A percentile compares a stretch with the other conserved stretches of the same genome.
phyloP scores from a whole-genome alignment of 1,140 invertebrate genomes.

The Zaprionus tsacasi region DNA sequence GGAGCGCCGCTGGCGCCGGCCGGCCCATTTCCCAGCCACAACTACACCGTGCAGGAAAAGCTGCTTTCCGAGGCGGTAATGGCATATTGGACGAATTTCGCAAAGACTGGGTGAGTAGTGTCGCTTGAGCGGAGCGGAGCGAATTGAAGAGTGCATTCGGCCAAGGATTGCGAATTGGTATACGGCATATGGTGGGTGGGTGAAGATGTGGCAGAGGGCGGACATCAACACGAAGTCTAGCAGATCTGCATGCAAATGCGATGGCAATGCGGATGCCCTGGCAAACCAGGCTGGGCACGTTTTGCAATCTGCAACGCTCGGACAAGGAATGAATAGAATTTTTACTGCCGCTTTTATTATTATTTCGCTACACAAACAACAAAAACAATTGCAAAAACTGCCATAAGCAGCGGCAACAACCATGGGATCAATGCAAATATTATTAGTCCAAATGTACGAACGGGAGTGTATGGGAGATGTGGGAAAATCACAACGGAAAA shows the following conservation, averaged over 20 bases:
- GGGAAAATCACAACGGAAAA: slow-evolving; percentile 65
- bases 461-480: neutral
- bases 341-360: slow-evolving; percentile 79
- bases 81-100: slow-evolving; percentile 95
- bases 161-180: slow-evolving; percentile 55
- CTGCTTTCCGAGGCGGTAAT: slow-evolving; percentile 93
- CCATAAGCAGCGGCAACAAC: slow-evolving; percentile 33
- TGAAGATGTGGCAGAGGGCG: neutral
- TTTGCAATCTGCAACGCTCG: slow-evolving; percentile 77
- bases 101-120: slow-evolving; percentile 90
- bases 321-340: slow-evolving; percentile 81
- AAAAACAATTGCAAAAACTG: slow-evolving; percentile 38
- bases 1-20: slow-evolving; percentile 93
- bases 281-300: slow-evolving; percentile 68
- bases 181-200: neutral
- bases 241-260: slow-evolving; percentile 71
- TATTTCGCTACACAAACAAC: slow-evolving; percentile 41
- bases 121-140: slow-evolving; percentile 23
- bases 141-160: slow-evolving; percentile 73
- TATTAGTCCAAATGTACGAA: slow-evolving; percentile 65
- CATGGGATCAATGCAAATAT: slow-evolving; percentile 65
- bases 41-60: slow-evolving; percentile 90
- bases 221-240: slow-evolving; percentile 58
- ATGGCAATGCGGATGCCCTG: slow-evolving; percentile 48
- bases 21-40: slow-evolving; percentile 88